Evolutionary conservation across 2,797 vertebrate genomes (phyloP).

Genomic region (Florisuga fusca): DNA sequence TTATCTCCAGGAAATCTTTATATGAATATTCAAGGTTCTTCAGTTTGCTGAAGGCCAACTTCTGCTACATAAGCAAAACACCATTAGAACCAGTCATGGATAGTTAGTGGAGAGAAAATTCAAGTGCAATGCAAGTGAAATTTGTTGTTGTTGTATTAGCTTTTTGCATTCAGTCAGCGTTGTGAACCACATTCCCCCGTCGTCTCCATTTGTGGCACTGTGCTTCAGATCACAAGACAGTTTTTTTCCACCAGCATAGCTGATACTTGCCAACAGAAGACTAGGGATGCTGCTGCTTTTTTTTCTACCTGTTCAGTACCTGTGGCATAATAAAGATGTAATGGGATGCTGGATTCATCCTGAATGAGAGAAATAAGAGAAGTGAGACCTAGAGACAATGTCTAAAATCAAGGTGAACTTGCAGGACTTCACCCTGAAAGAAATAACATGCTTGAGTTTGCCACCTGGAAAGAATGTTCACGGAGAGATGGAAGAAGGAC

Average conservation of each 20-base stretch:
- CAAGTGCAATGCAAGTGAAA: background rate
- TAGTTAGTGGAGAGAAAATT: background rate
- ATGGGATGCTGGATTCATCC: background rate
- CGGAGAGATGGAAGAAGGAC: background rate
- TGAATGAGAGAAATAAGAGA: background rate
- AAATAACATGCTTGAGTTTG: background rate
- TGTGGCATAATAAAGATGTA: background rate
- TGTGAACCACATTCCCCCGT: background rate
- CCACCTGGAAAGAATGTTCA: background rate
- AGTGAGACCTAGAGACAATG: background rate
- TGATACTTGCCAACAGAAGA: background rate
- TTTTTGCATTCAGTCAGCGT: background rate
- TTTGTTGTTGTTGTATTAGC: background rate
- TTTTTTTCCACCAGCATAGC: background rate
- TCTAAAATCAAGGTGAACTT: background rate
- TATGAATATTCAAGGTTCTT: background rate
- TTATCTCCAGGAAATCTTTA: constrained; percentile 12
- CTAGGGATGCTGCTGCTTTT: background rate
- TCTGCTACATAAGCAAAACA: background rate
- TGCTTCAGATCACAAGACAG: background rate
- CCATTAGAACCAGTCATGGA: background rate
- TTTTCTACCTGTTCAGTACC: background rate
- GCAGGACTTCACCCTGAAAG: background rate
- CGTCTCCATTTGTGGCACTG: background rate
- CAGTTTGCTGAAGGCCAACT: background rate